Base-by-base conservation (phyloP, 1,140 invertebrate genomes). In the Tetranychus urticae region DNA sequence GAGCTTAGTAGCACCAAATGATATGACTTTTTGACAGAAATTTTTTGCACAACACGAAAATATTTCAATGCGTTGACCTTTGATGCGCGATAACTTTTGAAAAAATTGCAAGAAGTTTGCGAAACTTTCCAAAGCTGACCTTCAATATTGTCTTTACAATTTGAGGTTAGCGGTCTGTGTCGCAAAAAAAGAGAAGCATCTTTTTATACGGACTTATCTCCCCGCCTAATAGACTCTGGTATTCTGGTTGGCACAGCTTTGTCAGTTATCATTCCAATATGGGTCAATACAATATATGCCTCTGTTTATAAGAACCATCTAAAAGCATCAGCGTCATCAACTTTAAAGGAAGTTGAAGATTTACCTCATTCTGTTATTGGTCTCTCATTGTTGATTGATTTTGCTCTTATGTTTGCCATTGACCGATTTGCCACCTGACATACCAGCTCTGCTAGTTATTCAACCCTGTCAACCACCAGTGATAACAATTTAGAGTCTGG, bases 181-280 rank as follows among this genome's bases (percentile, higher is more conserved):
- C n/a, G n/a, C n/a, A n/a, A n/a, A n/a, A n/a, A n/a, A n/a, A n/a
- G n/a, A n/a, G n/a, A n/a, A n/a, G n/a, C n/a, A n/a, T n/a, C n/a
- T n/a, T n/a, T n/a, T n/a, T n/a, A n/a, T n/a, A n/a, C n/a, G n/a
- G n/a, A n/a, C n/a, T n/a, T n/a, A n/a, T n/a, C n/a, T n/a, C n/a
- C n/a, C n/a, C n/a, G n/a, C n/a, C n/a, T n/a, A n/a, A n/a, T 98
- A 55, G 94, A 94, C 56, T 92, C 94, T 56, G 94, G 94, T 35
- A 77, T 99, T 8, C 76, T 99, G n/a, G 89, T 99, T 50, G 94
- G 94, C 3, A 97, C 94, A 60, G 92, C 94, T 0, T 72, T 98
- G 56, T 85, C 89, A 62, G 92, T 99, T 1, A 98, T 99, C 55
- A 97, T 99, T 68, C 96, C 96, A 0, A 94, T 98, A 77, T 94